Base-by-base conservation (phyloP, 2,113 vertebrate genomes). In the Phaethornis superciliosus region DNA sequence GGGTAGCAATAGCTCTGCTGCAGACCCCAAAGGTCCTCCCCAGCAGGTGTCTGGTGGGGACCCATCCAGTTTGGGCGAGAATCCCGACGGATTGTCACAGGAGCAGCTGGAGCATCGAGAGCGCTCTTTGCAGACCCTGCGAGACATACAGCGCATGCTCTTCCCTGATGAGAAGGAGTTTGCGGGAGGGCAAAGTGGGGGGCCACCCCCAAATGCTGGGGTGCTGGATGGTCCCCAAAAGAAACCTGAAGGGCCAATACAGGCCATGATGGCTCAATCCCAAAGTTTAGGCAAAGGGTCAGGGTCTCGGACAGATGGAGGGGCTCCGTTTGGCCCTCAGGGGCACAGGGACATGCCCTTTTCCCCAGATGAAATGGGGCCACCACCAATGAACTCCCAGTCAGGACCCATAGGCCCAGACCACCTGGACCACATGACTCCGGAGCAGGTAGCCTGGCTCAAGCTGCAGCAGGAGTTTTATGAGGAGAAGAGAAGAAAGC, bases 391-490 rank as follows among this genome's bases (percentile, higher is more conserved):
- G 98, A 98, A 98, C 96, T 98, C 98, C 32, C 98, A 98, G 93
- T 89, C 98, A 28, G 98, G 98, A 94, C 97, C 98, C 89, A 91
- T 98, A 27, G 97, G 97, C 37, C 98, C 98, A 9, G 99, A 99
- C 91, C 99, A 99, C 52, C 97, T 99, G 71, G 99, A 99, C 91
- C 99, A 99, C 67, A 99, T 99, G 99, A 99, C 99, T 76, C 99
- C 99, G 5, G 99, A 99, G 96, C 99, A 99, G 96, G 98, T 99
- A 85, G 99, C 99, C 1, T 99, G 99, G 99, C 97, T 99, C 69
- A 99, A 99, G 91, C 96, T 99, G 85, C 99, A 99, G 96, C 99
- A 99, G 97, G 99, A 99, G 91, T 99, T 99, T 68, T 99, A 99
- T 0, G 99, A 99, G 91, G 99, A 99, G 93, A 99, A 99, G 94